Evolutionary conservation across 2,113 vertebrate species (phyloP), one percentile per base, ranked within the genome.

Genomic region (Vulpes lagopus): DNA sequence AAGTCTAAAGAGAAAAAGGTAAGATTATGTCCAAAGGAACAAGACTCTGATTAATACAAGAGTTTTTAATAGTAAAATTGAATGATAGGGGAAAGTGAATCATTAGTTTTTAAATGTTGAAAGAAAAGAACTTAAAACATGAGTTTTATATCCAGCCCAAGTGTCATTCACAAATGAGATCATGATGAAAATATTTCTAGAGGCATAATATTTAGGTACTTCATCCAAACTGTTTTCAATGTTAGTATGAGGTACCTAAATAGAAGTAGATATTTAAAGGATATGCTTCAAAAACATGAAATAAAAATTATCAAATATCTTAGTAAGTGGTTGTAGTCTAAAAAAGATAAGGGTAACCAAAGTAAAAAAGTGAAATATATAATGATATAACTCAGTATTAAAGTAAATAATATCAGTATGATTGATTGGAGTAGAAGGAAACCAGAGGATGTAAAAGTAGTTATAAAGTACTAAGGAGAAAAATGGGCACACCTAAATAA

Each of bases 131-230:
- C 3, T 76, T 84, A 85, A 69, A 49, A 57, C 19, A 80, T 8
- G 11, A 78, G 11, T 53, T 96, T 94, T 87, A 91, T 78, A 93
- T 76, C 32, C 6, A 93, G 65, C 16, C 1, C 38, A 92, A 97
- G 85, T 81, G 43, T 71, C 51, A 76, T 85, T 92, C 15, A 94
- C 49, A 81, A 49, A 55, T 86, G 55, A 80, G 9, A 4, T 14
- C 38, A 93, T 64, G 11, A 93, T 55, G 78, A 90, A 92, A 90
- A 62, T 90, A 90, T 82, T 90, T 17, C 65, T 76, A 96, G 12
- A 59, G 64, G 16, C 6, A 92, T 89, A 43, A 43, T 43, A 43
- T 43, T 43, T 43, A 43, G 43, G 6, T 43, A 43, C 7, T 43
- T 43, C 43, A 43, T 43, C 43, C 43, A 43, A 43, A 43, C 43